Evolutionary conservation across 1,140 invertebrate species (phyloP).

Genomic region (Lepidurus apus): DNA sequence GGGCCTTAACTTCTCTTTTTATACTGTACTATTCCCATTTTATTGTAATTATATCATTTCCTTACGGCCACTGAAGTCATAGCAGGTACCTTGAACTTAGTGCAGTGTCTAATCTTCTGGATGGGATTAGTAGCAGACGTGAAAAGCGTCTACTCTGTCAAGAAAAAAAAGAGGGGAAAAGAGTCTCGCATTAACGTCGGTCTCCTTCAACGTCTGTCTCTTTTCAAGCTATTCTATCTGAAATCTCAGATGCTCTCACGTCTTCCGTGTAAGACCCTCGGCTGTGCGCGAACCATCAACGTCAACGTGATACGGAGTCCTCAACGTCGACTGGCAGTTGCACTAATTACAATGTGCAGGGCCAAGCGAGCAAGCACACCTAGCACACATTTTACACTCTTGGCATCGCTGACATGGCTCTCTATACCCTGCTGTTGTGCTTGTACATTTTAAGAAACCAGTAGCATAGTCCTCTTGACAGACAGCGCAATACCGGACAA

Average conservation of each 20-base stretch:
- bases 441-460: neutral
- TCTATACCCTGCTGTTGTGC: neutral
- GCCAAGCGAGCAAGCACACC: neutral
- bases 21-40: too few species aligned
- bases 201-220: neutral
- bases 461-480: neutral
- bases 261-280: neutral
- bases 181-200: neutral
- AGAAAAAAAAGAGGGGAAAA: neutral
- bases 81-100: too few species aligned
- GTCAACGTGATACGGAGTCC: neutral
- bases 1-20: too few species aligned
- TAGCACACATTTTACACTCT: neutral
- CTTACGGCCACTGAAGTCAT: too few species aligned
- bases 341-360: slow-evolving; percentile 12
- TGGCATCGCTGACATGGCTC: neutral
- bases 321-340: neutral
- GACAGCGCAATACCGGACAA: neutral
- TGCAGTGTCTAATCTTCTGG: too few species aligned
- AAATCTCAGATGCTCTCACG: neutral
- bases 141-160: neutral
- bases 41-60: too few species aligned
- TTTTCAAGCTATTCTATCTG: neutral
- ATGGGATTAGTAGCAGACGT: neutral
- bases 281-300: neutral